Base-by-base conservation (phyloP, 2,888 invertebrate species). In the Pediacus dermestoides region DNA sequence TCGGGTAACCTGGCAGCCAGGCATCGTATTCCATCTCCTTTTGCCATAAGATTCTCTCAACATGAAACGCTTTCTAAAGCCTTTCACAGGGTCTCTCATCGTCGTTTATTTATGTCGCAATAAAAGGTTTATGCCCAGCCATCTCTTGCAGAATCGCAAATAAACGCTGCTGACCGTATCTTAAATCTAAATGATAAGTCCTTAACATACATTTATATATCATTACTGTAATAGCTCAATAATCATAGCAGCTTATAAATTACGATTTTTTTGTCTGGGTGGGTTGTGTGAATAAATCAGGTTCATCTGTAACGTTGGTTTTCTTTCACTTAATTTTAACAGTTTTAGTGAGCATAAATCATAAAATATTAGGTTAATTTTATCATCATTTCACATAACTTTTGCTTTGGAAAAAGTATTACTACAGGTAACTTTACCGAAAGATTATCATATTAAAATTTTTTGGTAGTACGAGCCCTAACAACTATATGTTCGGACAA, bases 161-260 rank as follows among this genome's bases (percentile, higher is more conserved):
- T 43, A 35, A 34, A 40, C 28, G 36, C 23, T 39, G 38, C 28
- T 3, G 10, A n/a, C 30, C 38, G 26, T 48, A 50, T 50, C 48
- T 50, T 39, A 35, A 47, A 50, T 50, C 48, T 50, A 48, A 48
- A 50, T 50, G 42, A 37, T 30, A 47, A 34, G 44, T 44, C 47
- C 44, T 44, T 37, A 46, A 36, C 44, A 39, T 44, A 38, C 39
- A 37, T 46, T 44, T 42, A 46, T n/a, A n/a, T 37, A 44, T 46
- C 34, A 43, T 50, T 50, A 48, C 34, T 42, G 38, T 48, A 48
- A 50, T 50, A 46, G 44, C 46, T 48, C 42, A 50, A 46, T 48
- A 44, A 44, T 42, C 44, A 38, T 42, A 31, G 42, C 31, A 21
- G 37, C 34, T 44, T 37, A 34, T 44, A 33, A 37, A 40, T 44